Conservation (phyloP, 2,888 invertebrate genomes). For the Eudemis profundana region DNA sequence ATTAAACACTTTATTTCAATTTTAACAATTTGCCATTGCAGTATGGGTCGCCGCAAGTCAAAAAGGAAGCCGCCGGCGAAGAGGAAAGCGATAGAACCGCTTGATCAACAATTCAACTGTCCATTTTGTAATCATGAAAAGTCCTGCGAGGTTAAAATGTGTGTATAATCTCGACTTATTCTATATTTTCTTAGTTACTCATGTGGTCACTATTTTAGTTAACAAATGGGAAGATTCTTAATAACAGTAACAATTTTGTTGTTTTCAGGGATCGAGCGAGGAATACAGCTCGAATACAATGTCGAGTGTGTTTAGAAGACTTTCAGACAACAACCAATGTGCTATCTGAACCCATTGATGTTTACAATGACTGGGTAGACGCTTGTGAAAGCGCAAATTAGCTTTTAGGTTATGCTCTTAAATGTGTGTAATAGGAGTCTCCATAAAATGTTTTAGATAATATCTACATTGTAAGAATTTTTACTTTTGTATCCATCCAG, state of each 20-base stretch:
- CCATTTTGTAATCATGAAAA: conserved; percentile 99
- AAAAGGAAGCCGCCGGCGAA: conserved; percentile 99
- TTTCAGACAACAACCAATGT: conserved; percentile 98
- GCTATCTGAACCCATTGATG: conserved; percentile 98
- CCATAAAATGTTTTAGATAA: conserved; percentile 21
- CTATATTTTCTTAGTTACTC: not conserved
- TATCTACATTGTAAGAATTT: conserved; percentile 16
- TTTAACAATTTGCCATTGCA: conserved; percentile 48
- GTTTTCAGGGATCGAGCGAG: conserved; percentile 95
- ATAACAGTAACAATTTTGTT: not conserved
- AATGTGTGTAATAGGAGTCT: conserved; percentile 29
- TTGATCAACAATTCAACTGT: conserved; percentile 98
- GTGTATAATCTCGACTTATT: conserved; percentile 76
- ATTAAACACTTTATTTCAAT: not conserved
- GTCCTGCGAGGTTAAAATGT: conserved; percentile 99
- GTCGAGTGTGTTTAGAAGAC: conserved; percentile 97
- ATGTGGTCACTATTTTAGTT: not conserved
- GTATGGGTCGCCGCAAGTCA: conserved; percentile 98
- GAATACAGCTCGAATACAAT: conserved; percentile 97
- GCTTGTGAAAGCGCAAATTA: conserved; percentile 97
- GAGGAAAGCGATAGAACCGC: conserved; percentile 95
- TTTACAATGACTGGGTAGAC: conserved; percentile 99
- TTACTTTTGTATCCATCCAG: conserved; percentile 14
- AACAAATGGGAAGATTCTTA: not conserved
- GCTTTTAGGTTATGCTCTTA: conserved; percentile 50